Percentiles rank a stretch among this genome's conserved stretches.
phyloP scores from a whole-genome alignment of 2,888 invertebrate genomes.

The Troides oblongomaculatus region DNA sequence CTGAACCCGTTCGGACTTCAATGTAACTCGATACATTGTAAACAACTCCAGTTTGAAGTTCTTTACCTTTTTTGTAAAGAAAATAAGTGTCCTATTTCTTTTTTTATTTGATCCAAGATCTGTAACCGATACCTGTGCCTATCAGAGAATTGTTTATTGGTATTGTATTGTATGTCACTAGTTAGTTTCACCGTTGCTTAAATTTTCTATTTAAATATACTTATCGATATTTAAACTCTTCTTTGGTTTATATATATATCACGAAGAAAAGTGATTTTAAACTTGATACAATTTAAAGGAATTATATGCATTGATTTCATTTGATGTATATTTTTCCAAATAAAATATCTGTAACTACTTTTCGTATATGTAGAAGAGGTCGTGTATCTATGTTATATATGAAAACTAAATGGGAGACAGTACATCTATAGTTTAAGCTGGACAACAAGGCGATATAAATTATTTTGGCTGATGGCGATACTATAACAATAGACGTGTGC shows the following conservation, averaged over 20 bases:
- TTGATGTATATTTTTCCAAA: no score
- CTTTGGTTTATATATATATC: background rate
- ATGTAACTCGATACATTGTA: slow-evolving; percentile 40
- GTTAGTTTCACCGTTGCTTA: background rate
- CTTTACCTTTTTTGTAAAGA: slow-evolving; percentile 17
- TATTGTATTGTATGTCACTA: background rate
- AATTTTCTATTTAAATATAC: background rate
- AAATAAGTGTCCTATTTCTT: slow-evolving; percentile 20
- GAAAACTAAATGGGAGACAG: no score
- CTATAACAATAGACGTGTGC: slow-evolving; percentile 45
- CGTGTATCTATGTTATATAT: no score
- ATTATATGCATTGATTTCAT: no score
- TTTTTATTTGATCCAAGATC: slow-evolving; percentile 1
- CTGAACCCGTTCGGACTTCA: slow-evolving; percentile 44
- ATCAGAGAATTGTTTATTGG: background rate
- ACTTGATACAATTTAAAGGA: no score
- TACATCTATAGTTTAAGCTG: background rate
- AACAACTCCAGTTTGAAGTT: slow-evolving; percentile 36
- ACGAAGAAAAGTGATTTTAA: no score
- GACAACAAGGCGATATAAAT: slow-evolving; percentile 20
- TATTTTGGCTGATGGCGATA: slow-evolving; percentile 33
- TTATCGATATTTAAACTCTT: no score
- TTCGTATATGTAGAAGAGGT: no score
- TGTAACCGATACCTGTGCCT: background rate
- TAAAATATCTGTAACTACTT: no score